phyloP scores from a whole-genome alignment of 1,140 invertebrate species.

The Leptestheria dahalacensis region DNA sequence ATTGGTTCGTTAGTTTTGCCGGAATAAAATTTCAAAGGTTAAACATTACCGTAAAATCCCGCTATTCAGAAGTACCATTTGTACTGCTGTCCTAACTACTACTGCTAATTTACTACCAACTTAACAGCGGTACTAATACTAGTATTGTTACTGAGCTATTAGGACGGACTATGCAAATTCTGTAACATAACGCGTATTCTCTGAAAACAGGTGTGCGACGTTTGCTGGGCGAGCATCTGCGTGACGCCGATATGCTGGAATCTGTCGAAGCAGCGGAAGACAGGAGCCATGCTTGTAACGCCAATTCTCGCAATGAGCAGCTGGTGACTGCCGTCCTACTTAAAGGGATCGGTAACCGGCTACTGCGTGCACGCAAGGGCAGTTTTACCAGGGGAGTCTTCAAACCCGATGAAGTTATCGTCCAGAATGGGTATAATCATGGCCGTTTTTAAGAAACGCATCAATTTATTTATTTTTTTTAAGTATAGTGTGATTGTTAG shows the following conservation, averaged over 20 bases:
- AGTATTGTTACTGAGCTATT: no score
- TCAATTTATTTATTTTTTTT: no score
- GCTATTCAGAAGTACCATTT: no score
- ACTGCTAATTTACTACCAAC: no score
- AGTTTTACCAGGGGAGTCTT: conserved; percentile 33
- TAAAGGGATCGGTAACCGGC: conserved; percentile 31
- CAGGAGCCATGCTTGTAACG: conserved; percentile 21
- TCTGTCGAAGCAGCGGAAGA: conserved; percentile 6
- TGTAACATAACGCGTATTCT: background rate
- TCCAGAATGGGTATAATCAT: conserved; percentile 32
- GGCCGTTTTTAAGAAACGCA: no score
- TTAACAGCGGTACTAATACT: no score
- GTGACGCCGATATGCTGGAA: conserved; percentile 8
- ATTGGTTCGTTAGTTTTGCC: no score
- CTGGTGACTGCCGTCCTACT: conserved; percentile 33
- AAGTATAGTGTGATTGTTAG: no score
- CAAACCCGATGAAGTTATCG: conserved; percentile 24
- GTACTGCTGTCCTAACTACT: no score
- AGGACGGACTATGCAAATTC: background rate
- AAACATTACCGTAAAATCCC: no score
- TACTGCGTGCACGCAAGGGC: conserved; percentile 30
- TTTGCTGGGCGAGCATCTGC: conserved; percentile 11
- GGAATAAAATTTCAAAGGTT: no score
- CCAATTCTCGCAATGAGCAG: conserved; percentile 33
- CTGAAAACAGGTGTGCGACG: conserved; percentile 10